phyloP scores from a whole-genome alignment of 2,797 vertebrate genomes.

The Tragopan temminckii region DNA sequence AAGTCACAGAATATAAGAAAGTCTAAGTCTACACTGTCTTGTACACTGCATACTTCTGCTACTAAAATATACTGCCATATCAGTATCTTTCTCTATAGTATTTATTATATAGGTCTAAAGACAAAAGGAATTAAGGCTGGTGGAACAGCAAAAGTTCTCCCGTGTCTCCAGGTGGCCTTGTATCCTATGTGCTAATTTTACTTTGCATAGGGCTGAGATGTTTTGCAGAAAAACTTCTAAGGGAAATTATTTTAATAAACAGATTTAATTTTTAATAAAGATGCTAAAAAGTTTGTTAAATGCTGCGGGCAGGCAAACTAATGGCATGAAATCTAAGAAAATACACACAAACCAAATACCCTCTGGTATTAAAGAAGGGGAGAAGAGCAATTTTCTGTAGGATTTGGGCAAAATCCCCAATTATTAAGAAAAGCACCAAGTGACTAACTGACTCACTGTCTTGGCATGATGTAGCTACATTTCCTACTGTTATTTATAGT shows the following conservation, averaged over 20 bases:
- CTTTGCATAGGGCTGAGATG: conserved; percentile 18
- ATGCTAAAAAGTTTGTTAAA: conserved; percentile 20
- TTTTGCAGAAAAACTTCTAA: conserved; percentile 26
- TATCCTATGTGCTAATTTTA: background rate
- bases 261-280: conserved; percentile 34
- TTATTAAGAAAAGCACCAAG: conserved; percentile 7
- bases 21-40: background rate
- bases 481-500: conserved; percentile 46
- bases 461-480: background rate
- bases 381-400: background rate
- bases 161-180: background rate
- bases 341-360: background rate
- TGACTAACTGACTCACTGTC: conserved; percentile 32
- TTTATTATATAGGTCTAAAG: background rate
- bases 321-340: conserved; percentile 50
- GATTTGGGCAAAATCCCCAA: conserved; percentile 18
- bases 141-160: background rate
- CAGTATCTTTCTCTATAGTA: background rate
- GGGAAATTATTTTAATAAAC: conserved; percentile 34
- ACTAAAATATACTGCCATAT: background rate
- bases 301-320: background rate
- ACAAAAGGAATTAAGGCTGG: background rate
- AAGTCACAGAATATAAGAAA: background rate
- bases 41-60: background rate
- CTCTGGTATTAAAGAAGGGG: background rate